These are phyloP conservation scores for Nyctereutes procyonoides DNA, from an alignment of 2,113 vertebrate species.

Conservation along the genomic window DNA sequence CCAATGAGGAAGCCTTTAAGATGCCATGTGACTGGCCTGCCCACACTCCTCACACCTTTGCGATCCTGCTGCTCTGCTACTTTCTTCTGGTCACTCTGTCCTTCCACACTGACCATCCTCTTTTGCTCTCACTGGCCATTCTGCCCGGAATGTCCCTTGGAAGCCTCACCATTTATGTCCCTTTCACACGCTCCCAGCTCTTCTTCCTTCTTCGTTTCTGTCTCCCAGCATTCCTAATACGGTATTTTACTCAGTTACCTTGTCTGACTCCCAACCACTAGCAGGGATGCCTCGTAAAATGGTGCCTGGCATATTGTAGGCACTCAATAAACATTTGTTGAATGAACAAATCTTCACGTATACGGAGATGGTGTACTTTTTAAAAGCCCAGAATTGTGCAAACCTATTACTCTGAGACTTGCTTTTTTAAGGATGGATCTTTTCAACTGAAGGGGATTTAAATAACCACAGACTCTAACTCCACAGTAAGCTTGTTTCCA, in stretches of 20 bases:
- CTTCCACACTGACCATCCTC: not conserved
- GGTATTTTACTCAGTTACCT: not conserved
- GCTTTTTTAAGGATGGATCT: not conserved
- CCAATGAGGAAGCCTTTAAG: not conserved
- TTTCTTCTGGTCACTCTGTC: not conserved
- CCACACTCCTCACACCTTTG: not conserved
- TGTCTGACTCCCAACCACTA: not conserved
- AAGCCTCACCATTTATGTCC: not conserved
- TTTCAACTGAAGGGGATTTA: not conserved
- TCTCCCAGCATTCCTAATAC: not conserved
- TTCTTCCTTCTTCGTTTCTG: not conserved
- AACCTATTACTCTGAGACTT: not conserved
- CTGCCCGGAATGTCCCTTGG: not conserved
- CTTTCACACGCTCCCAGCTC: not conserved
- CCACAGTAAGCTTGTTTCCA: not conserved
- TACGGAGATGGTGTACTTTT: not conserved
- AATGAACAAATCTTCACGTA: not conserved
- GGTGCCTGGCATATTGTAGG: not conserved
- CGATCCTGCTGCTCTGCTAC: not conserved
- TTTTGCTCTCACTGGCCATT: not conserved
- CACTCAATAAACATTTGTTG: not conserved
- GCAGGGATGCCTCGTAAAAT: rapidly evolving
- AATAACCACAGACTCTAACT: not conserved
- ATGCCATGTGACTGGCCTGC: not conserved
- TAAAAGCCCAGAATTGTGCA: not conserved